Percentiles rank a stretch among this genome's conserved stretches.
phyloP scores from a whole-genome alignment of 2,888 invertebrate species.

The Sminthurides aquaticus region DNA sequence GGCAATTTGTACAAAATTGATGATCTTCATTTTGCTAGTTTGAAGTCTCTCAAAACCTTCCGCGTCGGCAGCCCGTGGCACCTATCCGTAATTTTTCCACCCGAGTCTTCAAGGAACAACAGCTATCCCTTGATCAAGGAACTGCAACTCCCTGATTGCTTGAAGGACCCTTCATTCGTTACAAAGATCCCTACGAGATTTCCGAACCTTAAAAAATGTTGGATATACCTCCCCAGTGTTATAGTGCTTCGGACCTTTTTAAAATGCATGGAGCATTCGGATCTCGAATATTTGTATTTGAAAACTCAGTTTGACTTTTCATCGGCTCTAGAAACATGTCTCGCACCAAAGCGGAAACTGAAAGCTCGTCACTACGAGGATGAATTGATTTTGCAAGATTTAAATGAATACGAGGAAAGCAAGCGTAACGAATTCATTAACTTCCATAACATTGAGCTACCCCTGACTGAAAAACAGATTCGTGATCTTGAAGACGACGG shows the following conservation, averaged over 20 bases:
- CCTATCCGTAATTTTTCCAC: conserved; percentile 25
- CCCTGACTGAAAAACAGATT: conserved; percentile 15
- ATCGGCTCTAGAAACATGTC: conserved; percentile 33
- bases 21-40: conserved; percentile 24
- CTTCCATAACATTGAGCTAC: conserved; percentile 39
- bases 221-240: conserved; percentile 31
- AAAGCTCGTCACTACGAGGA: conserved; percentile 1
- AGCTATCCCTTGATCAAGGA: conserved; percentile 17
- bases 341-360: conserved; percentile 22
- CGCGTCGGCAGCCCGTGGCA: conserved; percentile 39
- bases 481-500: conserved; percentile 27
- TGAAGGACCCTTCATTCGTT: conserved; percentile 33
- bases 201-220: conserved; percentile 30
- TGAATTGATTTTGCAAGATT: conserved; percentile 21
- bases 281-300: conserved; percentile 29
- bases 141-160: conserved; percentile 35
- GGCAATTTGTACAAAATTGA: conserved; percentile 37
- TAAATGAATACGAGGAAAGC: conserved; percentile 26
- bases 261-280: conserved; percentile 27
- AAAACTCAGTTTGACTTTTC: conserved; percentile 41
- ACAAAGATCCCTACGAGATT: conserved; percentile 27
- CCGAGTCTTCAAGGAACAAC: conserved; percentile 15
- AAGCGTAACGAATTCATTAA: conserved; percentile 33
- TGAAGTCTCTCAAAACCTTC: conserved; percentile 28
- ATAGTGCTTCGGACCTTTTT: conserved; percentile 33